A percentile compares a stretch with the other conserved stretches of the same genome.
Evolutionary conservation across 2,113 vertebrate species (phyloP).

Genomic region (Silurus meridionalis): DNA sequence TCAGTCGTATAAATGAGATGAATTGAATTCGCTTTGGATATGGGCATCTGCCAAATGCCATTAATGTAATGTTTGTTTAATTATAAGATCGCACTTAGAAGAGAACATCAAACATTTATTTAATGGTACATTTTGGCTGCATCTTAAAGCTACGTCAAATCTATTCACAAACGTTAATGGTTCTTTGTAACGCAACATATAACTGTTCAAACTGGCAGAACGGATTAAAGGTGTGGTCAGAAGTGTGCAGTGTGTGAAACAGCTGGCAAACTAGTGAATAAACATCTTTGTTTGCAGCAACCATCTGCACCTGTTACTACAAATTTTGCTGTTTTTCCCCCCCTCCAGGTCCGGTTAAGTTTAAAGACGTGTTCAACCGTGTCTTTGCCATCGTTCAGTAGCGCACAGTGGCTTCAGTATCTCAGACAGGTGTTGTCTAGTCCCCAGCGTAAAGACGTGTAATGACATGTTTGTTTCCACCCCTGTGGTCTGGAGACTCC

Average conservation of each 20-base stretch:
- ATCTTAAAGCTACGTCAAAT: background rate
- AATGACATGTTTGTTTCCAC: slow-evolving; percentile 7
- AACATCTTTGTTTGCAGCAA: background rate
- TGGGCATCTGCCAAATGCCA: too few species aligned
- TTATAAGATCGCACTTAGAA: too few species aligned
- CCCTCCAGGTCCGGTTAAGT: background rate
- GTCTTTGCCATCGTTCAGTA: background rate
- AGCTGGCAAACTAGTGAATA: slow-evolving; percentile 9
- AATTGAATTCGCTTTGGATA: too few species aligned
- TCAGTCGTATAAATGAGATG: too few species aligned
- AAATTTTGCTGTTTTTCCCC: background rate
- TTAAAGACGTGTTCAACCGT: background rate
- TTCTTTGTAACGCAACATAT: background rate
- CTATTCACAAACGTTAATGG: background rate
- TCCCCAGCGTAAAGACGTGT: background rate
- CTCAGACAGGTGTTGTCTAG: slow-evolving; percentile 24
- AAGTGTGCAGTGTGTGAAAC: background rate
- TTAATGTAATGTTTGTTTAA: too few species aligned
- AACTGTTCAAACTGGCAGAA: background rate
- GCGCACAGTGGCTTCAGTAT: slow-evolving; percentile 7
- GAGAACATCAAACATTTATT: too few species aligned
- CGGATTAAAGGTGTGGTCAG: background rate
- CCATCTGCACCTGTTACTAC: slow-evolving; percentile 1
- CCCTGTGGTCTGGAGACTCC: slow-evolving; percentile 1
- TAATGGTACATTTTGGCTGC: too few species aligned